These are phyloP conservation scores for Phragmatobia fuliginosa DNA, from an alignment of 2,888 invertebrate genomes.

Conservation along the genomic window DNA sequence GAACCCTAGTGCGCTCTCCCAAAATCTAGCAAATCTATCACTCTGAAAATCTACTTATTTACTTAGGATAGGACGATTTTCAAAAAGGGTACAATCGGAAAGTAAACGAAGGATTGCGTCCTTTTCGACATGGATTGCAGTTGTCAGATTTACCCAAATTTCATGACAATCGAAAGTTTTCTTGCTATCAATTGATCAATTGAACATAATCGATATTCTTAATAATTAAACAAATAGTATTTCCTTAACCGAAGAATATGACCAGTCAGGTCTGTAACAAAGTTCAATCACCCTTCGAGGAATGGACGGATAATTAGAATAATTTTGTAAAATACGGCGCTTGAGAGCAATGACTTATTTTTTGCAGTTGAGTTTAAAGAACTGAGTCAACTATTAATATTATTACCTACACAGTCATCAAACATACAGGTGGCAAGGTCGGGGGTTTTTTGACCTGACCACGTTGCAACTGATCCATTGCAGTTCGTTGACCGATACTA, in stretches of 20 bases:
- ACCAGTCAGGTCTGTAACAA: background rate
- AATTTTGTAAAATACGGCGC: background rate
- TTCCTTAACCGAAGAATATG: background rate
- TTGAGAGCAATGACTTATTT: background rate
- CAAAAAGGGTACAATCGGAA: too few species aligned
- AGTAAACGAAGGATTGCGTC: too few species aligned
- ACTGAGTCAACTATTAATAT: background rate
- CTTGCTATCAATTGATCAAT: background rate
- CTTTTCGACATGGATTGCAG: background rate
- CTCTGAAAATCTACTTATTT: too few species aligned
- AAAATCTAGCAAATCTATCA: too few species aligned
- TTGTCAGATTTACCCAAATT: background rate
- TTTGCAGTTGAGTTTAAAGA: conserved; percentile 3
- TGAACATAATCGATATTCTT: background rate
- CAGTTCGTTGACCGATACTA: conserved; percentile 60
- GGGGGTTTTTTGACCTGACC: conserved; percentile 22
- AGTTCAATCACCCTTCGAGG: background rate
- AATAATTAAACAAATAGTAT: background rate
- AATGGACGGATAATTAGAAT: background rate
- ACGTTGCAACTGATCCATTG: conserved; percentile 31
- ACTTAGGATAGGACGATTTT: too few species aligned
- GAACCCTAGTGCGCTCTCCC: too few species aligned
- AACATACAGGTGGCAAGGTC: conserved; percentile 14
- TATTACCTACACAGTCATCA: conserved; percentile 3
- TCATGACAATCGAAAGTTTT: background rate